phyloP scores from a whole-genome alignment of 2,888 invertebrate genomes.

The Aphodius sticticus region DNA sequence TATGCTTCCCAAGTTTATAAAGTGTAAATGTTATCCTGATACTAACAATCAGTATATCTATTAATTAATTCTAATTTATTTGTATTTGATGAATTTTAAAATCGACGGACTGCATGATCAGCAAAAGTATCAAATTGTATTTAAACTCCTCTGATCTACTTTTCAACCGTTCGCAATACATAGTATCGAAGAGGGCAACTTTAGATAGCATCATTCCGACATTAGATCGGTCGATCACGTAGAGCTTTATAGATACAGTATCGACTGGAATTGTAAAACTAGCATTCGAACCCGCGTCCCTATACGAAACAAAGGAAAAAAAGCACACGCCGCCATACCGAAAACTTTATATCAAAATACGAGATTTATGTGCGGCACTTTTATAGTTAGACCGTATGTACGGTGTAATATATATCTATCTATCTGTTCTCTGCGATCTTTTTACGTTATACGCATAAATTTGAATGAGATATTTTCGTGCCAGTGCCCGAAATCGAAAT shows the following conservation, averaged over 20 bases:
- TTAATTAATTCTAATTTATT: too few species aligned
- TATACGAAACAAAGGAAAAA: constrained; percentile 12
- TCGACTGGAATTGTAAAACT: not conserved
- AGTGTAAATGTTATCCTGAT: too few species aligned
- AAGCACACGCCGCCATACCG: constrained; percentile 8
- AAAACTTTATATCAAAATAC: constrained; percentile 36
- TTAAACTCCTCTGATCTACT: not conserved
- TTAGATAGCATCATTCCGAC: not conserved
- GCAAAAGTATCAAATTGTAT: not conserved
- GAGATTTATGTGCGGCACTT: constrained; percentile 35
- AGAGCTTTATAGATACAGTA: not conserved
- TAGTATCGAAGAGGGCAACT: not conserved
- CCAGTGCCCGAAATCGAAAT: constrained; percentile 7
- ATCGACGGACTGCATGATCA: not conserved
- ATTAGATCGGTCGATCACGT: not conserved
- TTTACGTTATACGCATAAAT: constrained; percentile 35
- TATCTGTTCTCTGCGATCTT: constrained; percentile 30
- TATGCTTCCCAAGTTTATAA: too few species aligned
- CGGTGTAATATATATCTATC: constrained; percentile 16
- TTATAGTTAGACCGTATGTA: constrained; percentile 36
- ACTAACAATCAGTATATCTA: too few species aligned
- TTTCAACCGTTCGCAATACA: not conserved
- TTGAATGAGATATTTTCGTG: constrained; percentile 32
- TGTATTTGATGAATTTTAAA: not conserved
- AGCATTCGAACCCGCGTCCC: not conserved